phyloP scores from a whole-genome alignment of 2,888 invertebrate species.

The Silvanus unidentatus region DNA sequence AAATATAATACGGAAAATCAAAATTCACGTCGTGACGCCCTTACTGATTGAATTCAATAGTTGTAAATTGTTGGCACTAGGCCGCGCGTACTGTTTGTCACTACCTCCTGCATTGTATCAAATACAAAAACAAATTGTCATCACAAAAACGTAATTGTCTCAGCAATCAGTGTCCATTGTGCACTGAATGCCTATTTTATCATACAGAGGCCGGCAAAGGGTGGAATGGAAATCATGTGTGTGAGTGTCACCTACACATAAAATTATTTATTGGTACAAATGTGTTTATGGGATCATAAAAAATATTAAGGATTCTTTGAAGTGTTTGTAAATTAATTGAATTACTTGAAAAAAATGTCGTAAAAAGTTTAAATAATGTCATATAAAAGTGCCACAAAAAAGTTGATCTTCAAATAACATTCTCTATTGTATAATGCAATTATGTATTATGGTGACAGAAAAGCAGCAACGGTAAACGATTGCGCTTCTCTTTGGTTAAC shows the following conservation, averaged over 20 bases:
- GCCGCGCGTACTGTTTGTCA: slow-evolving; percentile 39
- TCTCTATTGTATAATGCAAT: no score
- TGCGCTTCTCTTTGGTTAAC: slow-evolving; percentile 2
- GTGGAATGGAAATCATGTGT: slow-evolving; percentile 20
- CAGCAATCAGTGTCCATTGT: slow-evolving; percentile 47
- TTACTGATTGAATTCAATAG: slow-evolving; percentile 40
- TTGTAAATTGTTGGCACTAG: slow-evolving; percentile 42
- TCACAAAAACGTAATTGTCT: slow-evolving; percentile 48
- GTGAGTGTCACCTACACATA: no score
- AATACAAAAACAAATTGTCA: slow-evolving; percentile 48
- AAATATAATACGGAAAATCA: slow-evolving; percentile 41
- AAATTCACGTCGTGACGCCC: slow-evolving; percentile 42
- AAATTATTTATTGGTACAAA: no score
- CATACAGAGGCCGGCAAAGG: slow-evolving; percentile 36
- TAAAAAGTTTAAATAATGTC: no score
- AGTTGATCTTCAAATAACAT: no score
- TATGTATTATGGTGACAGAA: no score
- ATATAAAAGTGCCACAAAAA: no score
- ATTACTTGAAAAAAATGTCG: no score
- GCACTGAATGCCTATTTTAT: slow-evolving; percentile 43
- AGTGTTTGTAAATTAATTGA: no score
- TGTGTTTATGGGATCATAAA: no score
- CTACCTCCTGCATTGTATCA: slow-evolving; percentile 41
- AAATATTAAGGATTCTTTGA: no score
- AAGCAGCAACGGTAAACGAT: not conserved